Evolutionary conservation across 2,113 vertebrate species (phyloP).

Genomic region (Myxocyprinus asiaticus): DNA sequence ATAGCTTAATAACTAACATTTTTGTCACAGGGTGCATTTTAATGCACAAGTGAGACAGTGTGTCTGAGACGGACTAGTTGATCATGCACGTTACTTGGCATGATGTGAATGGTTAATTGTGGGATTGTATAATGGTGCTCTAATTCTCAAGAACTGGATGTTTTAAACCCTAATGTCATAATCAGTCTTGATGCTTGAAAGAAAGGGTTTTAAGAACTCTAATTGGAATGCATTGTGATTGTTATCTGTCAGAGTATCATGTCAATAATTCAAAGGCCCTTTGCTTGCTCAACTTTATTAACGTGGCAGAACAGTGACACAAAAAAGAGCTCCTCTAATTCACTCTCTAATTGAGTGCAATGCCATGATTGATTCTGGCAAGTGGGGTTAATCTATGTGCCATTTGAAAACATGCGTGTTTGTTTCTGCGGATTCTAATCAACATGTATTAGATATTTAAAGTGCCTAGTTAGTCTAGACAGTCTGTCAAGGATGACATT

Average conservation of each 20-base stretch:
- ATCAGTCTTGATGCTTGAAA: constrained; percentile 60
- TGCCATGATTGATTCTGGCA: constrained; percentile 36
- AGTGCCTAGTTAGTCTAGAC: constrained; percentile 2
- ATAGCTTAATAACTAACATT: background rate
- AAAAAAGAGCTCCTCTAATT: constrained; percentile 53
- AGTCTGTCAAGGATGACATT: background rate
- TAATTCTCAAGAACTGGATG: constrained; percentile 48
- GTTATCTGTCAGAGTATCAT: constrained; percentile 48
- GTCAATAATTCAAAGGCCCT: constrained; percentile 57
- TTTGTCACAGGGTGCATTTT: constrained; percentile 1
- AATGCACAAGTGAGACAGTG: background rate
- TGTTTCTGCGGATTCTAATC: constrained; percentile 32
- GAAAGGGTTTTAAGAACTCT: constrained; percentile 54
- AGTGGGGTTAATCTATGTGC: constrained; percentile 47
- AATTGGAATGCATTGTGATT: constrained; percentile 58
- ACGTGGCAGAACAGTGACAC: constrained; percentile 57
- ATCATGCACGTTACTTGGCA: constrained; percentile 10
- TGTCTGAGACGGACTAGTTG: constrained; percentile 29
- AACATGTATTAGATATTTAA: constrained; percentile 32
- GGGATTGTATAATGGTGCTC: constrained; percentile 48
- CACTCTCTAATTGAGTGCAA: constrained; percentile 50
- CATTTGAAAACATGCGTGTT: constrained; percentile 47
- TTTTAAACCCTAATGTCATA: constrained; percentile 46
- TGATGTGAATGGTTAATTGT: constrained; percentile 54
- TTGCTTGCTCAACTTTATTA: constrained; percentile 57